Conservation (phyloP, 2,797 vertebrate species). For the Sebastes itinus region DNA sequence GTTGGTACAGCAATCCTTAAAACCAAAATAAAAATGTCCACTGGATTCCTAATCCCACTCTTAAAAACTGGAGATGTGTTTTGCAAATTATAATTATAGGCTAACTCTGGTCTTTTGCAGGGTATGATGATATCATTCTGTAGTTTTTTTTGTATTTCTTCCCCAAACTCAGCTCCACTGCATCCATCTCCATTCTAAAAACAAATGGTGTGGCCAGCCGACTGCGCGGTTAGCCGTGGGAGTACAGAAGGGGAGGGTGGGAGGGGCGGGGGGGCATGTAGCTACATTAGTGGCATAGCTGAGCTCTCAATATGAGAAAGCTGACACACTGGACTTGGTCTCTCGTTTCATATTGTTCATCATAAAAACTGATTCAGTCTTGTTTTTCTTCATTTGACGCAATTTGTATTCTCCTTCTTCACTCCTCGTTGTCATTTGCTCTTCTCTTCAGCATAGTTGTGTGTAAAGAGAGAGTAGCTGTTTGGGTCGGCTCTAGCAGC, state of each 20-base stretch:
- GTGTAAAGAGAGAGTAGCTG: conserved; percentile 81
- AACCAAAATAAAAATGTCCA: conserved; percentile 66
- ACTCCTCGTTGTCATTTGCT: conserved; percentile 40
- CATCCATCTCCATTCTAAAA: conserved; percentile 90
- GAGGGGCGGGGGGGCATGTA: conserved; percentile 26
- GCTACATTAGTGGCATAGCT: conserved; percentile 99
- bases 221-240: conserved; percentile 50
- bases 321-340: conserved; percentile 94
- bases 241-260: conserved; percentile 45
- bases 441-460: conserved; percentile 88
- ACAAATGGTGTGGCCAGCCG: conserved; percentile 65
- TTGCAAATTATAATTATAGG: conserved; percentile 85
- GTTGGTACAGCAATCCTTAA: conserved; percentile 66
- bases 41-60: conserved; percentile 43
- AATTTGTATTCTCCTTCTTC: conserved; percentile 58
- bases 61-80: conserved; percentile 58
- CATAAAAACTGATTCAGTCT: conserved; percentile 84
- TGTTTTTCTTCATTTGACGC: conserved; percentile 85
- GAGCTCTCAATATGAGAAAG: conserved; percentile 99
- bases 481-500: conserved; percentile 90
- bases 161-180: conserved; percentile 75
- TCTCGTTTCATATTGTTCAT: conserved; percentile 77
- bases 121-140: conserved; percentile 56
- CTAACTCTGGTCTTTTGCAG: conserved; percentile 87
- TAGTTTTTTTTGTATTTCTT: conserved; percentile 9